Evolutionary conservation across 2,888 invertebrate species (phyloP), one percentile per base, ranked within the genome.

Genomic region (Drosophila merina): DNA sequence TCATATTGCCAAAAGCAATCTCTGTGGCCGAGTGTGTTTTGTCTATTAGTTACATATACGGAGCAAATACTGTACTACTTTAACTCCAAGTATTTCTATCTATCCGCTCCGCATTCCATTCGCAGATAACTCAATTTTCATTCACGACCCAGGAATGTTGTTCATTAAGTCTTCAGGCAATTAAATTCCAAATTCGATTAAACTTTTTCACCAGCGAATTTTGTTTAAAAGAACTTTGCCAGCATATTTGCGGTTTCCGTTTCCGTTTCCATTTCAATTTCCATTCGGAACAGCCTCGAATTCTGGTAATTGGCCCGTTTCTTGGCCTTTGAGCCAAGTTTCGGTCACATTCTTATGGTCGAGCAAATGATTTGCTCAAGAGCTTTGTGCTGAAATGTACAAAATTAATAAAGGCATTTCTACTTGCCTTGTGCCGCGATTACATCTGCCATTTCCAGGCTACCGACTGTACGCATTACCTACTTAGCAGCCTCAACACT

Each of bases 361-460:
- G 9, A 44, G 14, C 20, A 52, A 56, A 55, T 67, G 72, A 71
- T 74, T 74, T 74, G 64, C 58, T 49, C 51, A 48, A 48, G 45
- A 56, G 68, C 58, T 70, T 64, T 72, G 57, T 56, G 55, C 66
- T 44, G 14, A 75, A 78, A 66, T 76, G 71, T 73, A 71, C 67
- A 74, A 81, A 77, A 79, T 81, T 77, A 86, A 84, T 84, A 86
- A 84, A 74, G 76, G 64, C 72, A 60, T 76, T 69, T 72, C 57
- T 68, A 66, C 52, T 56, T 6, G 36, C 66, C 60, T 67, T 63
- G 58, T 62, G 75, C 58, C 75, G 68, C 70, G 77, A 70, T 84
- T 75, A 84, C 79, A 84, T 79, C 79, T 82, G 71, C 48, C 60
- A 57, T 45, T 64, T 69, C 64, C 38, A 68, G 42, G 49, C 42